Conservation (phyloP, 35 echinoderm and acorn worm species). For the Lytechinus pictus region DNA sequence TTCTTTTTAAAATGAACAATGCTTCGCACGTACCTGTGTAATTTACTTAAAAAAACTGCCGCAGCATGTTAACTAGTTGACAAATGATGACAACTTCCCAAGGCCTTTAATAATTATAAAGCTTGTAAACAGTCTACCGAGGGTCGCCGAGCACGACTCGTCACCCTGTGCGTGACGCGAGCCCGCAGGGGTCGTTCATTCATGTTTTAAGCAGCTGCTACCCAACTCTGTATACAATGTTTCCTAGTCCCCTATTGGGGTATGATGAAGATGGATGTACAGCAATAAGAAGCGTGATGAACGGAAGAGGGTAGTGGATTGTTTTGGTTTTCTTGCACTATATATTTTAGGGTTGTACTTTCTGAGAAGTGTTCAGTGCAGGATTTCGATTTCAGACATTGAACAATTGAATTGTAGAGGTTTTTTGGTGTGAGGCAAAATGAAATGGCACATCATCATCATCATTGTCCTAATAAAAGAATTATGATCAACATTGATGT, state of each 20-base stretch:
- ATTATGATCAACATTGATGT: too few relatives aligned
- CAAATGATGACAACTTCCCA: too few relatives aligned
- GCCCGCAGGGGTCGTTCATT: not conserved
- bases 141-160: not conserved
- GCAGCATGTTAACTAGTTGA: too few relatives aligned
- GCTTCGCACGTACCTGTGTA: too few relatives aligned
- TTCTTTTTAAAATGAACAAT: too few relatives aligned
- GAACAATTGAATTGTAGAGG: not conserved
- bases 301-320: not conserved
- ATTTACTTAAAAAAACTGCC: too few relatives aligned
- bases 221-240: not conserved
- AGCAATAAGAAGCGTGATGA: not conserved
- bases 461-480: too few relatives aligned
- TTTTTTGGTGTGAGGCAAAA: too few relatives aligned
- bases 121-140: not conserved
- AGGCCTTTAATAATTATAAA: too few relatives aligned
- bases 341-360: not conserved
- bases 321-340: slow-evolving; percentile 1
- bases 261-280: not conserved
- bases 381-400: not conserved
- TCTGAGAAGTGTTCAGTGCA: not conserved
- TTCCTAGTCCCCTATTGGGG: not conserved
- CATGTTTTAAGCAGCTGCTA: not conserved
- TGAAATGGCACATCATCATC: too few relatives aligned
- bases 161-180: not conserved